phyloP scores from a whole-genome alignment of 2,797 vertebrate species.

The Hozukius guyotensis region DNA sequence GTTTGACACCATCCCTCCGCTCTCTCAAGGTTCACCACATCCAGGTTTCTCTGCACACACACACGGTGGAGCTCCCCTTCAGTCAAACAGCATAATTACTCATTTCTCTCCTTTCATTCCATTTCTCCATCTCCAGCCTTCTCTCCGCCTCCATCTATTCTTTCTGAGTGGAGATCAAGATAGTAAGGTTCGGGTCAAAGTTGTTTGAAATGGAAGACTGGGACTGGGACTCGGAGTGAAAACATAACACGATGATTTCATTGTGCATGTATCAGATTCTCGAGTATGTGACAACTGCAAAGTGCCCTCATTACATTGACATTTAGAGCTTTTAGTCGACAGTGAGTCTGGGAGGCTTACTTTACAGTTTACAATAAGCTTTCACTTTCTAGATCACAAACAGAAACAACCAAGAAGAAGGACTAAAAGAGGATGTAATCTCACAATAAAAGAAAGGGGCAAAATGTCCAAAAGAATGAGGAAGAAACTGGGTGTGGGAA shows the following conservation, averaged over 20 bases:
- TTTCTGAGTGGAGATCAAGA: slow-evolving; percentile 32
- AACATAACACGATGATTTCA: neutral
- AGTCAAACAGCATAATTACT: slow-evolving; percentile 81
- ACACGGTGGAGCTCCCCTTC: slow-evolving; percentile 70
- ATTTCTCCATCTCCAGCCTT: slow-evolving; percentile 19
- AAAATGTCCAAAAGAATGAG: neutral
- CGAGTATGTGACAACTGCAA: slow-evolving; percentile 9
- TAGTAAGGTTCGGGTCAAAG: slow-evolving; percentile 12
- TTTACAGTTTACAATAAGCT: neutral
- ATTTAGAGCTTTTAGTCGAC: neutral
- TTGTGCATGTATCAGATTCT: neutral
- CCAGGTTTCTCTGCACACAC: slow-evolving; percentile 72
- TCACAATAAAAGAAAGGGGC: neutral
- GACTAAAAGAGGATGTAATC: fast-evolving
- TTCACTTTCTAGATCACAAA: slow-evolving; percentile 1
- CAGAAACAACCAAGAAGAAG: neutral
- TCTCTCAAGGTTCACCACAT: slow-evolving; percentile 77
- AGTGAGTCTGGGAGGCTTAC: neutral
- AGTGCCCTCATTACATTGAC: neutral
- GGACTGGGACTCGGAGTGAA: neutral
- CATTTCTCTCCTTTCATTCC: slow-evolving; percentile 24
- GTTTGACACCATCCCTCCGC: slow-evolving; percentile 37
- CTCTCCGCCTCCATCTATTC: slow-evolving; percentile 20
- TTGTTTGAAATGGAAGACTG: slow-evolving; percentile 30
- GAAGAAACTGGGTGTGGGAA: too few relatives aligned